These are phyloP conservation scores for Pedionomus torquatus DNA, from an alignment of 2,113 vertebrate genomes.

Conservation along the genomic window DNA sequence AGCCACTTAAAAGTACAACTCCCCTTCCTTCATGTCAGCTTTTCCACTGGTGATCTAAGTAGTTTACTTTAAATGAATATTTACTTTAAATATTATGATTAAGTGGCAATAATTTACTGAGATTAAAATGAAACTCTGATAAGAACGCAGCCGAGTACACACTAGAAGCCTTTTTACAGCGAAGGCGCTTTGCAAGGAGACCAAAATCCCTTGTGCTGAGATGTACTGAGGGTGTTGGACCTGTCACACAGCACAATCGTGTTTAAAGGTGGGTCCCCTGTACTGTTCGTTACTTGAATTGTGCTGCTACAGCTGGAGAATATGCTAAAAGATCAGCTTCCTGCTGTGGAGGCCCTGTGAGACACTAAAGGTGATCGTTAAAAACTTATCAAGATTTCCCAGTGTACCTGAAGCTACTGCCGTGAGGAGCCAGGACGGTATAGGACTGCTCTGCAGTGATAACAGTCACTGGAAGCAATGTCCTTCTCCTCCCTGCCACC, in stretches of 20 bases:
- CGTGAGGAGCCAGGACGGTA: background rate
- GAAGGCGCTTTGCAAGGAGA: background rate
- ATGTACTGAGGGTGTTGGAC: background rate
- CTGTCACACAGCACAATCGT: background rate
- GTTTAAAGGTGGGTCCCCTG: background rate
- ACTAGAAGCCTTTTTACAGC: background rate
- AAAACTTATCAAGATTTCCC: background rate
- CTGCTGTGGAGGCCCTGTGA: background rate
- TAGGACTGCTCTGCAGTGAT: background rate
- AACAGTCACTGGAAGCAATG: background rate
- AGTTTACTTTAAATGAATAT: conserved; percentile 19
- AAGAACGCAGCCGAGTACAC: background rate
- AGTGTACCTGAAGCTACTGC: background rate
- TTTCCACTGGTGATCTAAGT: background rate
- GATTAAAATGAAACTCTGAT: background rate
- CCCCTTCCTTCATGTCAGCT: background rate
- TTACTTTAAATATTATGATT: conserved; percentile 37
- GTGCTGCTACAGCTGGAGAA: background rate
- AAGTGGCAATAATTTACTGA: conserved; percentile 11
- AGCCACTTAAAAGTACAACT: background rate
- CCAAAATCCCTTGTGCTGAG: background rate
- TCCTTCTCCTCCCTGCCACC: background rate
- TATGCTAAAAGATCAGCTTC: background rate
- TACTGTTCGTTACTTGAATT: background rate
- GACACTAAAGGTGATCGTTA: background rate